Base-by-base conservation (phyloP, 2,797 vertebrate species). In the Mallotus villosus region DNA sequence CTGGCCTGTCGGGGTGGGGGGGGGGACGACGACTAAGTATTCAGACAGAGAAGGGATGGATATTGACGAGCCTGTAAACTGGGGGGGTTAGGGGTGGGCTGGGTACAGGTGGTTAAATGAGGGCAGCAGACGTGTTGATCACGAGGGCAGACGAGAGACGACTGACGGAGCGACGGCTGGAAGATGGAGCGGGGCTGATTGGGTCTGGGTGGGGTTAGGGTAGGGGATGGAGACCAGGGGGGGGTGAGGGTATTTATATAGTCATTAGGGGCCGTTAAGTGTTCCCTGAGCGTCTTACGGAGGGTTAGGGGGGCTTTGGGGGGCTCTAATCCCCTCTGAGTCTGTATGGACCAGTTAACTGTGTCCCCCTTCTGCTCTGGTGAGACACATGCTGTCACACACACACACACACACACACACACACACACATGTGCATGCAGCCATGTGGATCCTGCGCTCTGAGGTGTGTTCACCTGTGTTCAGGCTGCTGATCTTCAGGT, bases 301-400 rank as follows among this genome's bases (percentile, higher is more conserved):
- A 78, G 81, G 80, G 77, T 86, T 80, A 69, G 66, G 73, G 58
- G 74, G 80, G 64, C 80, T 86, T 81, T 71, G 68, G 60, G 67
- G 60, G 67, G 55, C 77, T 83, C 73, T 87, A 87, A 88, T 87
- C 87, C 82, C 77, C 71, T 83, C 79, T 72, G 71, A 82, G 84
- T 74, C 86, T 78, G 81, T 89, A 85, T 85, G 70, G 60, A 77
- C 67, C 73, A 67, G 77, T 84, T 81, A 89, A 83, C 74, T 69
- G 68, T 79, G 71, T 77, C 65, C 51, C 49, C 24, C 32, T 12
- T 60, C 76, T 17, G 37, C 49, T 22, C 63, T 17, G 63, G 14
- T 24, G 63, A 22, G 14, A 25, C 41, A 17, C 37, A 66, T 37
- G 21, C 17, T 64, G 49, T 32, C 71, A 67, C 34, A n/a, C 24